These are phyloP conservation scores for Misgurnus mizolepis DNA, from an alignment of 2,113 vertebrate genomes.

Conservation along the genomic window DNA sequence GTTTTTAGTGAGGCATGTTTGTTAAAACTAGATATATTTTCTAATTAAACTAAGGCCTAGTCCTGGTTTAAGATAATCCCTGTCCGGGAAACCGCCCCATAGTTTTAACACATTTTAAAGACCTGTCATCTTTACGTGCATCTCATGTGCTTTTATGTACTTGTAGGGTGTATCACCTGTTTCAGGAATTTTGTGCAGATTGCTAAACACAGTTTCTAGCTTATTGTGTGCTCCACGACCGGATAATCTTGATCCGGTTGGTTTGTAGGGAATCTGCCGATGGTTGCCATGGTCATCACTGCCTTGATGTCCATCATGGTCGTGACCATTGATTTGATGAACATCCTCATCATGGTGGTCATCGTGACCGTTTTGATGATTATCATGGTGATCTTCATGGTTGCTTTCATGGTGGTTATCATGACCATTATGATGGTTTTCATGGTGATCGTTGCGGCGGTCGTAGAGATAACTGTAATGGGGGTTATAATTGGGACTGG, in stretches of 20 bases:
- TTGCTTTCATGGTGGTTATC: slow-evolving; percentile 37
- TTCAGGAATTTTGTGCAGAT: slow-evolving; percentile 63
- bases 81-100: too few relatives aligned
- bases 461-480: slow-evolving; percentile 10
- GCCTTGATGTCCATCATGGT: slow-evolving; percentile 14
- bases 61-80: too few relatives aligned
- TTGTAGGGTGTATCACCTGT: slow-evolving; percentile 56
- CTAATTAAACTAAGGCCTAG: too few relatives aligned
- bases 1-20: too few relatives aligned
- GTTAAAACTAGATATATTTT: too few relatives aligned
- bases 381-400: slow-evolving; percentile 21
- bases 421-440: slow-evolving; percentile 16
- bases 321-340: slow-evolving; percentile 33
- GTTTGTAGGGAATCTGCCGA: slow-evolving; percentile 56
- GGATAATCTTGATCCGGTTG: slow-evolving; percentile 30
- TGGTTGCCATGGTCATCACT: slow-evolving; percentile 30
- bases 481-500: slow-evolving; percentile 16
- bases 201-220: slow-evolving; percentile 69
- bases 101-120: too few relatives aligned
- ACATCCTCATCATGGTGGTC: slow-evolving; percentile 19
- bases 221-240: slow-evolving; percentile 61
- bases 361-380: slow-evolving; percentile 32
- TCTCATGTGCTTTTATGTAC: background rate
- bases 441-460: slow-evolving; percentile 30
- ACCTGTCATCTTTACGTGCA: too few relatives aligned